phyloP scores from a whole-genome alignment of 2,797 vertebrate species.

The Lutjanus campechanus region DNA sequence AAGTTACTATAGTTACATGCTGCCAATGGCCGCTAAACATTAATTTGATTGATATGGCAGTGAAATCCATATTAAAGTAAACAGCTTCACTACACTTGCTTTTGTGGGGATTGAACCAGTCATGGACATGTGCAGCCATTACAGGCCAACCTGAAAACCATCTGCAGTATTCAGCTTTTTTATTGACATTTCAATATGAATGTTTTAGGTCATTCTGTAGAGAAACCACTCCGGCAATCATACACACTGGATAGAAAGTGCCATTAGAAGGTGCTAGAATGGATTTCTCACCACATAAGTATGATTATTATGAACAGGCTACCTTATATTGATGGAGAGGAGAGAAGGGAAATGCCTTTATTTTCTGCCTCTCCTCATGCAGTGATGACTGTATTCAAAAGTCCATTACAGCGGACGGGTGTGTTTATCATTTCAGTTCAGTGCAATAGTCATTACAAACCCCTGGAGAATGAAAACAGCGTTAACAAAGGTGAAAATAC shows the following conservation, averaged over 20 bases:
- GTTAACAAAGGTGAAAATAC: background rate
- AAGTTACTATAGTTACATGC: background rate
- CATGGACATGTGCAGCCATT: slow-evolving; percentile 14
- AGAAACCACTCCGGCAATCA: slow-evolving; percentile 10
- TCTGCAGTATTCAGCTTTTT: slow-evolving; percentile 21
- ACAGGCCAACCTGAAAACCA: slow-evolving; percentile 6
- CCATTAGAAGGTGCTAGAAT: slow-evolving; percentile 5
- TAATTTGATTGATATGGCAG: slow-evolving; percentile 16
- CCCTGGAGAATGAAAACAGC: background rate
- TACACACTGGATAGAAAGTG: background rate
- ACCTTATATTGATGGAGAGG: background rate
- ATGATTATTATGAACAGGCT: slow-evolving; percentile 13
- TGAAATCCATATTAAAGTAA: background rate
- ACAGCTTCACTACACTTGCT: slow-evolving; percentile 7
- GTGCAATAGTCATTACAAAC: background rate
- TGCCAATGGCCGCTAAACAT: background rate
- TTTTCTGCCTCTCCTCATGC: slow-evolving; percentile 1
- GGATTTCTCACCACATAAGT: background rate
- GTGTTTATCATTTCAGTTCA: slow-evolving; percentile 9
- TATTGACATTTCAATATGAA: slow-evolving; percentile 38
- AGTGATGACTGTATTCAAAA: slow-evolving; percentile 17
- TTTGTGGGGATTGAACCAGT: slow-evolving; percentile 14
- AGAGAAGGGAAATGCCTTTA: background rate
- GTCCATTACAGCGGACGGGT: background rate
- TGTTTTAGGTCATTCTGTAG: slow-evolving; percentile 2